Conservation (phyloP, 2,797 vertebrate species). For the Phrynocephalus forsythii region DNA sequence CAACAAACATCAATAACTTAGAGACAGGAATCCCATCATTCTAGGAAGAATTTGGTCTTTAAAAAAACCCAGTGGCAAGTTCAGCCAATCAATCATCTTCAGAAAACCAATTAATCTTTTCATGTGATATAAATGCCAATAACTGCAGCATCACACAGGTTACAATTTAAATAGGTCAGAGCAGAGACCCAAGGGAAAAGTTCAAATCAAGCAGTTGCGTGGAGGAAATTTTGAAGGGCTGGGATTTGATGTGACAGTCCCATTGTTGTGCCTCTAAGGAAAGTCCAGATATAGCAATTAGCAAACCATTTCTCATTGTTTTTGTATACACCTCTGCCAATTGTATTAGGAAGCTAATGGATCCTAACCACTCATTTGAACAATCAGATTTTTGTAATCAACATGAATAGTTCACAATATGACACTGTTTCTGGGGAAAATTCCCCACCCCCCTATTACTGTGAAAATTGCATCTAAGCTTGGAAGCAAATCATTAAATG, state of each 20-base stretch:
- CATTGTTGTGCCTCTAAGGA: not conserved
- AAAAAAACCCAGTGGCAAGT: not conserved
- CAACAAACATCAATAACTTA: not conserved
- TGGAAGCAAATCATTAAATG: not conserved
- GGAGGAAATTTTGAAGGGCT: not conserved
- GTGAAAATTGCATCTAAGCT: not conserved
- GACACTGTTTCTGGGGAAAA: not conserved
- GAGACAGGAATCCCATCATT: not conserved
- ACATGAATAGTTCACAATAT: not conserved
- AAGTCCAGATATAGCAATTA: not conserved
- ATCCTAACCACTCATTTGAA: not conserved
- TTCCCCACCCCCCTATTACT: not conserved
- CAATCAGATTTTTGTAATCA: not conserved
- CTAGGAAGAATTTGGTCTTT: not conserved
- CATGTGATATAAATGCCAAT: not conserved
- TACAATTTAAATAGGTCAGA: not conserved
- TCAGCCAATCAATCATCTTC: not conserved
- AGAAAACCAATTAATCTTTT: not conserved
- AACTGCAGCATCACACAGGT: not conserved
- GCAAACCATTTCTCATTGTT: not conserved
- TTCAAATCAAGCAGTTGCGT: not conserved
- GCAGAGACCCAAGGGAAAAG: not conserved
- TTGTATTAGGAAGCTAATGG: not conserved
- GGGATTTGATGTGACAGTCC: not conserved
- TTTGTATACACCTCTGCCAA: not conserved